Percentiles rank a stretch among this genome's conserved stretches.
phyloP scores from a whole-genome alignment of 2,113 vertebrate genomes.

The Myotis lucifugus region DNA sequence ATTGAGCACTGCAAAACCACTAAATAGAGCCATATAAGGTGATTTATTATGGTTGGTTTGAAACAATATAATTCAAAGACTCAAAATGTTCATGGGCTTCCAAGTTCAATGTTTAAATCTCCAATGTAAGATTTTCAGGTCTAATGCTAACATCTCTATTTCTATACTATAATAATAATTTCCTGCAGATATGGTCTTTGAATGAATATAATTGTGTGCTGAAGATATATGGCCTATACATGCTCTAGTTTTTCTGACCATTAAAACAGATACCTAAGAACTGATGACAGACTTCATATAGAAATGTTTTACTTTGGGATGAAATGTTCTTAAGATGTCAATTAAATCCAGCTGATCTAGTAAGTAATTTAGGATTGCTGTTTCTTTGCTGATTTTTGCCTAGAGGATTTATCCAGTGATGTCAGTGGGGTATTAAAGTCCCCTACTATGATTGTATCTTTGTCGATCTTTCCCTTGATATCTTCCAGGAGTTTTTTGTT shows the following conservation, averaged over 20 bases:
- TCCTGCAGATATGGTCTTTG: neutral
- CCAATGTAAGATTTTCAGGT: neutral
- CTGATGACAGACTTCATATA: neutral
- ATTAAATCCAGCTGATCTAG: too few relatives aligned
- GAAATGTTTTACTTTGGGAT: too few relatives aligned
- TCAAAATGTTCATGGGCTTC: conserved; percentile 77
- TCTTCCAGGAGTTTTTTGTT: too few relatives aligned
- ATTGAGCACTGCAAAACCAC: conserved; percentile 78
- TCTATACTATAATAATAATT: neutral
- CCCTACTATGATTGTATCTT: too few relatives aligned
- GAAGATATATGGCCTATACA: neutral
- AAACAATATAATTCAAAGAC: conserved; percentile 78
- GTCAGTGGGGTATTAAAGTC: too few relatives aligned
- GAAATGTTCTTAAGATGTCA: too few relatives aligned
- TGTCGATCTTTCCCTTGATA: too few relatives aligned
- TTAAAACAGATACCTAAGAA: neutral
- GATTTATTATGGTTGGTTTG: conserved; percentile 77
- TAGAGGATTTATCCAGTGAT: too few relatives aligned
- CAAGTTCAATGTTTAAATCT: conserved; percentile 72
- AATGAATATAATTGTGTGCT: neutral
- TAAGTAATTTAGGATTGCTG: too few relatives aligned
- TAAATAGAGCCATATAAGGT: conserved; percentile 73
- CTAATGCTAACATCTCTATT: neutral
- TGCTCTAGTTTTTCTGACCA: neutral
- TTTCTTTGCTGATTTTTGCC: too few relatives aligned